These are phyloP conservation scores for Euleptes europaea DNA, from an alignment of 2,113 vertebrate genomes.

Conservation along the genomic window DNA sequence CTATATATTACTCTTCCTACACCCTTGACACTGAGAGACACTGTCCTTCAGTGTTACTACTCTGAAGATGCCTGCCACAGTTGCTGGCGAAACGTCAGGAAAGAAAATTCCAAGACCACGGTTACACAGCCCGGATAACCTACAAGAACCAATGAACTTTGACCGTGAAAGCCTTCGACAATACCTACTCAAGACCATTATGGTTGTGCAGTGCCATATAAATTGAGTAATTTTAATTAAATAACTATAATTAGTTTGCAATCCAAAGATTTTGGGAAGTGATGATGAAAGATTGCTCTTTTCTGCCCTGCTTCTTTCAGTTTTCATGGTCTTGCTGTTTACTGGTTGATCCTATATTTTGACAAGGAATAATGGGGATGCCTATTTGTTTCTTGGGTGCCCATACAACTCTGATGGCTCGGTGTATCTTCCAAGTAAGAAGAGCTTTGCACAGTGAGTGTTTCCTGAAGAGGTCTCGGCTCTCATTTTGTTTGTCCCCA, in stretches of 20 bases:
- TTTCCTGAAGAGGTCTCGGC: conserved; percentile 2
- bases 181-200: too few relatives aligned
- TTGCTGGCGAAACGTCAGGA: too few relatives aligned
- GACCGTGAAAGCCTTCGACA: too few relatives aligned
- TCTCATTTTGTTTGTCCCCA: not conserved
- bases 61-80: too few relatives aligned
- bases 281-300: not conserved
- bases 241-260: not conserved
- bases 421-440: conserved; percentile 40
- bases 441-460: conserved; percentile 64
- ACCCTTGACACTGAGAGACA: too few relatives aligned
- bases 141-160: too few relatives aligned
- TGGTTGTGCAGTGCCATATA: too few relatives aligned
- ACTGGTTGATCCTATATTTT: not conserved
- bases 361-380: conserved; percentile 46
- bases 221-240: too few relatives aligned
- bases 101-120: too few relatives aligned
- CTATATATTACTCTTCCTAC: too few relatives aligned
- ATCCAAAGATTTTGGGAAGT: not conserved
- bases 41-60: too few relatives aligned
- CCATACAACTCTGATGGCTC: rapidly evolving
- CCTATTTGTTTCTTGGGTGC: conserved; percentile 35
- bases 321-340: not conserved
- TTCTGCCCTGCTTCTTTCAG: not conserved
- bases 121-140: too few relatives aligned